Evolutionary conservation across 2,888 invertebrate genomes (phyloP), one percentile per base, ranked within the genome.

Genomic region (Orgyia antiqua): DNA sequence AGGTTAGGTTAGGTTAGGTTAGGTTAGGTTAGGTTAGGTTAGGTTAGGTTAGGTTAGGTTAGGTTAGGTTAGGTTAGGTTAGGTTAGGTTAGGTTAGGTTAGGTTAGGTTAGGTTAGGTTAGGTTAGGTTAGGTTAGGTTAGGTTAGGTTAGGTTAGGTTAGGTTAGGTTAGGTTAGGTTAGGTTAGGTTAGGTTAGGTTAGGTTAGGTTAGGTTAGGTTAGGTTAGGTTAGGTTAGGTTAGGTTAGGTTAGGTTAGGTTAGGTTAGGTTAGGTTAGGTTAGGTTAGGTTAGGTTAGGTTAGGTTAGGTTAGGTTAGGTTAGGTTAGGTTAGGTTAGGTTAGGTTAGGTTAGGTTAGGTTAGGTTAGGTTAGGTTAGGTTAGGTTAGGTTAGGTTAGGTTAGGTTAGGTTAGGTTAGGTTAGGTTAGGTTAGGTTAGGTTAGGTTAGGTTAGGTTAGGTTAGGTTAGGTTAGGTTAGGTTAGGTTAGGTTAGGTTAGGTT

Each of bases 141-240:
- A 27, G 27, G 27, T 27, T 27, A 27, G 27, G 27, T 27, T 27
- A 27, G 27, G 27, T 27, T 27, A 27, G 27, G 27, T 27, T 21
- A 21, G 21, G 13, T 21, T 21, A 21, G 21, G 21, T 21, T 21
- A 30, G 30, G 30, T 30, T 30, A 30, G 30, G 30, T 30, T 30
- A 30, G 30, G 30, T 30, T 30, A 30, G 30, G 30, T 30, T 30
- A 30, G 30, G 30, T 30, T 30, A 30, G 30, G 30, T 30, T 30
- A 30, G 30, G 30, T 30, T 30, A 30, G 30, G 30, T 30, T 30
- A 30, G 30, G 30, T 30, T 30, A 30, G 30, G 30, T 30, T 30
- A 30, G 30, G 30, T 30, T 30, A 30, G 30, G 30, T 30, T 30
- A 30, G 30, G 30, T 30, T 30, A 30, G 30, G 30, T 30, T 30